phyloP scores from a whole-genome alignment of 2,797 vertebrate species.

The Scarus forsteni region DNA sequence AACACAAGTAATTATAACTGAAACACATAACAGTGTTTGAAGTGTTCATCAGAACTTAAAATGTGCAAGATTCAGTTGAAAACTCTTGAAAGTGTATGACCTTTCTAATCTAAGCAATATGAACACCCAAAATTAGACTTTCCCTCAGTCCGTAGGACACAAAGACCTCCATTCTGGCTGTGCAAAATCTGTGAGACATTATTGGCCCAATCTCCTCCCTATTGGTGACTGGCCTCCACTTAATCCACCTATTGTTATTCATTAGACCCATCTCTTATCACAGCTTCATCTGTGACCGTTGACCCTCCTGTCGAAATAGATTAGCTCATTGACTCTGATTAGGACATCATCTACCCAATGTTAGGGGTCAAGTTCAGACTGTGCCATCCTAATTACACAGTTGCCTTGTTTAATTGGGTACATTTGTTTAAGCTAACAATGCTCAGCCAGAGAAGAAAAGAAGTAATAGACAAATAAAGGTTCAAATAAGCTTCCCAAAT shows the following conservation, averaged over 20 bases:
- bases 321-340: slow-evolving; percentile 78
- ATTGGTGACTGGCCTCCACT: slow-evolving; percentile 56
- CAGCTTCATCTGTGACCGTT: slow-evolving; percentile 78
- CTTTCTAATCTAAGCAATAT: slow-evolving; percentile 1
- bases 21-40: not conserved
- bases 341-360: slow-evolving; percentile 72
- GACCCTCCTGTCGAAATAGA: slow-evolving; percentile 73
- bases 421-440: slow-evolving; percentile 36
- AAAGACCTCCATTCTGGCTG: slow-evolving; percentile 43
- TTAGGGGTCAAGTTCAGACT: slow-evolving; percentile 80
- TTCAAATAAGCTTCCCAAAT: slow-evolving; percentile 37
- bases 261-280: slow-evolving; percentile 77
- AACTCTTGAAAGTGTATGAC: not conserved
- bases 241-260: slow-evolving; percentile 83
- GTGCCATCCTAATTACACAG: slow-evolving; percentile 62
- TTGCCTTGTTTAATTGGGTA: slow-evolving; percentile 59
- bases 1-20: no score
- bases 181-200: slow-evolving; percentile 74
- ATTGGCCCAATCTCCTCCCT: slow-evolving; percentile 65
- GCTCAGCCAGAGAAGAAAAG: slow-evolving; percentile 29
- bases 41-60: no score
- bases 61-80: not conserved
- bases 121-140: slow-evolving; percentile 33
- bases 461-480: slow-evolving; percentile 10
- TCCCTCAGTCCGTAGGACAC: slow-evolving; percentile 26